These are phyloP conservation scores for Oreocharis arfaki DNA, from an alignment of 2,113 vertebrate species.

Conservation along the genomic window DNA sequence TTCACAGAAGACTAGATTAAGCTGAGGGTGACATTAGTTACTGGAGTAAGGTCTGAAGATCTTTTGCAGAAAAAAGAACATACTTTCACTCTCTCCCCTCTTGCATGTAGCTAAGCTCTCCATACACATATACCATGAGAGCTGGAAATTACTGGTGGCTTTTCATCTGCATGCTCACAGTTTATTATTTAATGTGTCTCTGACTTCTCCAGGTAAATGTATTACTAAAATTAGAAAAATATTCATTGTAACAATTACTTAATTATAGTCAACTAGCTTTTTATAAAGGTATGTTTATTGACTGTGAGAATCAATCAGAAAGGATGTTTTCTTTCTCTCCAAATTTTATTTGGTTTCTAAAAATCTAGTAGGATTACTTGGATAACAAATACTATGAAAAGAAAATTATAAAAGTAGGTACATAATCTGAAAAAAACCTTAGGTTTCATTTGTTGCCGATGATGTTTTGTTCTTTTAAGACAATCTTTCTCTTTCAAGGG, in stretches of 20 bases:
- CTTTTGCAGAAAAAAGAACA: accelerated
- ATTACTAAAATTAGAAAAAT: not conserved
- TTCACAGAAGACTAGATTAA: not conserved
- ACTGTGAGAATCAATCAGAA: not conserved
- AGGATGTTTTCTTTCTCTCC: not conserved
- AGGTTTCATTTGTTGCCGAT: not conserved
- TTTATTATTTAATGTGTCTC: not conserved
- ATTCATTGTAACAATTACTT: not conserved
- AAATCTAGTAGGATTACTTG: not conserved
- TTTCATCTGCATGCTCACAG: not conserved
- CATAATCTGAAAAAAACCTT: not conserved
- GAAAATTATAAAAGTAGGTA: not conserved
- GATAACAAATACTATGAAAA: not conserved
- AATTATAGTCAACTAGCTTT: not conserved
- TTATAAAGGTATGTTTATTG: not conserved
- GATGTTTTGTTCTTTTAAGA: not conserved
- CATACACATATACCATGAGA: not conserved
- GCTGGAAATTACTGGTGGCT: not conserved
- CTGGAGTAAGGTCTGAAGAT: not conserved
- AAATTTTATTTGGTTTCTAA: not conserved
- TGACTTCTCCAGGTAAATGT: not conserved
- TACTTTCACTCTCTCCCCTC: not conserved
- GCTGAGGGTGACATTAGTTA: not conserved
- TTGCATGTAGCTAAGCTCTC: not conserved
- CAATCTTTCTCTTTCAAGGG: not conserved